Base-by-base conservation (phyloP, 1,140 invertebrate species). In the Drosophila sproati region DNA sequence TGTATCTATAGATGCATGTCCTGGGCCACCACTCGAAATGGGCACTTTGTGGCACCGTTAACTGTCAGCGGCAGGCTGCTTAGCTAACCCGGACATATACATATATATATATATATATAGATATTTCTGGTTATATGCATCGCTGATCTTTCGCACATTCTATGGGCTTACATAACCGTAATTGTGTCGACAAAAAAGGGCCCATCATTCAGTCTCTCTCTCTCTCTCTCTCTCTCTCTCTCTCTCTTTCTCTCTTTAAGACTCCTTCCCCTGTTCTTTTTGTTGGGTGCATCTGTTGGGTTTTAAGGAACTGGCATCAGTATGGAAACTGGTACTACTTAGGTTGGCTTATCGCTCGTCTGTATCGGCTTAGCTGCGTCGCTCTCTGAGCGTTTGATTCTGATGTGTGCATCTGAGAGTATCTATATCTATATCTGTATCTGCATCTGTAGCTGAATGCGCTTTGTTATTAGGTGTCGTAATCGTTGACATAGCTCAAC, bases 401-500 rank as follows among this genome's bases (percentile, higher is more conserved):
- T 57, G 70, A 62, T 74, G 70, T 55, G 47, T 56, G 45, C 37
- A 54, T 54, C 37, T 12, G 43, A 20, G 50, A 1, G 66, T 67
- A 56, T 37, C 37, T 8, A 34, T 45, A 43, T 70, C 51, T 50
- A n/a, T 67, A 70, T 52, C 51, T 71, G 55, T 67, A 71, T 64
- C 48, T 72, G 50, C 59, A 63, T 67, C 60, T 73, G 62, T 77
- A 75, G 70, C 47, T 73, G 61, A 66, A 71, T 41, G 35, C 47
- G 56, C 64, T 62, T 76, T 78, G 62, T 77, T 80, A 66, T 87
- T 77, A 77, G 85, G 85, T 88, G 83, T 88, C 85, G 83, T 80
- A 88, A 83, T 88, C 83, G 73, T 80, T 74, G 85, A 88, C 83
- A 87, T 79, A 82, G 83, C 81, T 88, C 80, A 83, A 80, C 77